These are phyloP conservation scores for Oophaga sylvatica DNA, from an alignment of 2,797 vertebrate species.

Conservation along the genomic window DNA sequence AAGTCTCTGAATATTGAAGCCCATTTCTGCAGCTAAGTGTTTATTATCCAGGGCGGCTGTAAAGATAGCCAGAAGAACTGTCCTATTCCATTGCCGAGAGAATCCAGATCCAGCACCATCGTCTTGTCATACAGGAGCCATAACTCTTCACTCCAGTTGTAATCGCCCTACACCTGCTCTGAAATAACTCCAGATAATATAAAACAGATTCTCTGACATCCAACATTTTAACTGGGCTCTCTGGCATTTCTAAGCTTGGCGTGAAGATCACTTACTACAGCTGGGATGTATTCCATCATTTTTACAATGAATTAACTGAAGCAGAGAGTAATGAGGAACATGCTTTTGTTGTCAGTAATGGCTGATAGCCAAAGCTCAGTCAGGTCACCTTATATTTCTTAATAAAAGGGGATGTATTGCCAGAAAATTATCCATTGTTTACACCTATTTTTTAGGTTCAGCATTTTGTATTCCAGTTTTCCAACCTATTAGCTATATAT, in stretches of 20 bases:
- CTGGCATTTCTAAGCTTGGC: conserved; percentile 28
- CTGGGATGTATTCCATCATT: conserved; percentile 43
- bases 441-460: neutral
- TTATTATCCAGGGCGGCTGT: neutral
- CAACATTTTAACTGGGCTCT: conserved; percentile 24
- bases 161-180: conserved; percentile 42
- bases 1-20: neutral
- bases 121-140: neutral
- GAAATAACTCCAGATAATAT: conserved; percentile 34
- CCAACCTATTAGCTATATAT: too few species aligned
- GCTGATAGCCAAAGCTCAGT: conserved; percentile 13
- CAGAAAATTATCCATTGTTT: neutral
- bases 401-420: neutral
- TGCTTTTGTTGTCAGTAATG: conserved; percentile 4
- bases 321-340: conserved; percentile 21
- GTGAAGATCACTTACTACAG: conserved; percentile 14
- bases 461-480: too few species aligned
- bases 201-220: conserved; percentile 23
- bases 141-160: conserved; percentile 19
- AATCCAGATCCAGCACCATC: conserved; percentile 7
- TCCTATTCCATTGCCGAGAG: neutral
- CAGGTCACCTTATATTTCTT: neutral
- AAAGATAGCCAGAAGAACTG: neutral
- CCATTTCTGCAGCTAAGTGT: neutral
- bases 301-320: conserved; percentile 23